phyloP scores from a whole-genome alignment of 2,113 vertebrate genomes.

The Salvelinus namaycush region DNA sequence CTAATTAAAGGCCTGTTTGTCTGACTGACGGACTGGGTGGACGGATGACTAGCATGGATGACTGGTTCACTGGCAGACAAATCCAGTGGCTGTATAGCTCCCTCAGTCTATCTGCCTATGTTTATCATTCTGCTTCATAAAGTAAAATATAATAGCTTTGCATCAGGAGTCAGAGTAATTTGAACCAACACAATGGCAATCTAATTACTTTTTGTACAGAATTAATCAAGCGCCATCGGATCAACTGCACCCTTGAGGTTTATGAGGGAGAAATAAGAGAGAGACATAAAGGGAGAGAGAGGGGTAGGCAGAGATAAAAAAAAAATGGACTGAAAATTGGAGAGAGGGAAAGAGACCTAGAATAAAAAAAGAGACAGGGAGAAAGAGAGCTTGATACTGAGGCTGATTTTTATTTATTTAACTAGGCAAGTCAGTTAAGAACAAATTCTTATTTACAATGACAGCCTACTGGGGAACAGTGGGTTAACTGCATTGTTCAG shows the following conservation, averaged over 20 bases:
- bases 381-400: neutral
- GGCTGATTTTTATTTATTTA: neutral
- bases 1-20: constrained; percentile 22
- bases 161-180: constrained; percentile 41
- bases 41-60: constrained; percentile 45
- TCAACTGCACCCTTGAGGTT: constrained; percentile 53
- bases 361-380: neutral
- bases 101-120: constrained; percentile 40
- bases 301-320: neutral
- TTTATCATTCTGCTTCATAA: constrained; percentile 57
- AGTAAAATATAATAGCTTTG: constrained; percentile 47
- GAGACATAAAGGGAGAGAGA: neutral
- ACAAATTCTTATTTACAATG: no score
- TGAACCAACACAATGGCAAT: constrained; percentile 25
- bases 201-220: constrained; percentile 57
- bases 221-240: constrained; percentile 45
- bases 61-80: constrained; percentile 12
- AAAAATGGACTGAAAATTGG: neutral
- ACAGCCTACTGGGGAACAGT: no score
- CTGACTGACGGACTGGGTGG: constrained; percentile 34
- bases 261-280: constrained; percentile 31
- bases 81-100: constrained; percentile 45
- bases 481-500: no score
- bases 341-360: neutral
- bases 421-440: no score